A percentile compares a stretch with the other conserved stretches of the same genome.
These are phyloP conservation scores for Mactromeris polynyma DNA, from an alignment of 2,888 invertebrate species.

Conservation along the genomic window DNA sequence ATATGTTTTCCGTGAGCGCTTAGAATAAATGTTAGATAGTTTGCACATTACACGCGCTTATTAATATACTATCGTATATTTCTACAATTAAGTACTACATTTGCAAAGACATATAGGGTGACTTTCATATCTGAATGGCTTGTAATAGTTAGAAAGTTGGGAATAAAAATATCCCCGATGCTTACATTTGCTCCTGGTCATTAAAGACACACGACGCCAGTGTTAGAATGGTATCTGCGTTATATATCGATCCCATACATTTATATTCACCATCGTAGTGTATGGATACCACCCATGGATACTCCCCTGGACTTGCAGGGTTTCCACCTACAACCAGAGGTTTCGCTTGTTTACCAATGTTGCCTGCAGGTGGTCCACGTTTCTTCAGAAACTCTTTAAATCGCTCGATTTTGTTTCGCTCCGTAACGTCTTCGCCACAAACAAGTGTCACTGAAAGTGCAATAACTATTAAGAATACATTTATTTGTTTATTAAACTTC, in stretches of 20 bases:
- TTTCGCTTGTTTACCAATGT: background rate
- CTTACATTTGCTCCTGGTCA: background rate
- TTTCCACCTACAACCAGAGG: background rate
- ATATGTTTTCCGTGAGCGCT: too few relatives aligned
- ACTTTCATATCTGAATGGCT: too few relatives aligned
- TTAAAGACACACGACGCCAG: background rate
- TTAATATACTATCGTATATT: too few relatives aligned
- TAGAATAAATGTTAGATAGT: too few relatives aligned
- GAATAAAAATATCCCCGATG: background rate
- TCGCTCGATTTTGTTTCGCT: background rate
- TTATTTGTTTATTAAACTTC: too few relatives aligned
- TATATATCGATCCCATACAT: background rate
- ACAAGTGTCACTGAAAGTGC: background rate
- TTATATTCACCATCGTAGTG: background rate
- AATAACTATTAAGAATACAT: too few relatives aligned
- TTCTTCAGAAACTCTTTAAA: background rate
- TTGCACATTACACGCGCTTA: too few relatives aligned
- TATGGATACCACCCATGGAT: background rate
- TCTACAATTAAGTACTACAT: too few relatives aligned
- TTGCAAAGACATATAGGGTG: too few relatives aligned
- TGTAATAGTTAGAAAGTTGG: background rate
- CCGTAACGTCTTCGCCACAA: background rate
- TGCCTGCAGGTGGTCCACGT: background rate
- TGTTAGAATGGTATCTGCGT: background rate
- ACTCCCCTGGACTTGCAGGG: background rate